Base-by-base conservation (phyloP, 2,797 vertebrate genomes). In the Babyrousa celebensis region DNA sequence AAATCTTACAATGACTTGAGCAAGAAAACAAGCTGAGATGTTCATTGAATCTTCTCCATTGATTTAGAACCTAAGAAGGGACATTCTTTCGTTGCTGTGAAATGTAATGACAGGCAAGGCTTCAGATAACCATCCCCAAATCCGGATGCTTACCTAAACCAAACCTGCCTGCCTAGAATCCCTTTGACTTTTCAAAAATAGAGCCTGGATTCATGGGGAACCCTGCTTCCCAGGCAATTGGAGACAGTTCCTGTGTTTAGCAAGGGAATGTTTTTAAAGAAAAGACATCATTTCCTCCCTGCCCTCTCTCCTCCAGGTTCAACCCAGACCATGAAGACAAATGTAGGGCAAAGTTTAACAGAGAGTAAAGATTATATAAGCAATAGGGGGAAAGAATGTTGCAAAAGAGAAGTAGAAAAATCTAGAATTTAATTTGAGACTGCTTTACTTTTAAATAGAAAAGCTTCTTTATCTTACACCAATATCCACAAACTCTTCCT, bases 61-160 rank as follows among this genome's bases (percentile, higher is more conserved):
- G 85, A 96, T 77, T 96, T 79, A 94, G 92, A 92, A 91, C 6
- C 65, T 36, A 93, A 96, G 85, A 89, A 85, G 77, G 93, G 87
- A 92, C 75, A 79, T 75, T 95, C 96, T 98, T 97, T 97, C 95
- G 97, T 60, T 84, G 40, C 94, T 94, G 91, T 97, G 97, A 98
- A 98, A 97, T 79, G 43, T 67, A 95, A 97, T 78, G 96, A 96
- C 92, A 97, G 89, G 54, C 91, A 92, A 62, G n/a, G 94, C 97
- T 97, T 96, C 96, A 97, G 97, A 98, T 97, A 98, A 97, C 91
- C 54, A 94, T 96, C 92, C 91, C 27, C 85, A 96, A 85, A 95
- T 96, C 98, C 93, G 62, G 96, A 92, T 88, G 60, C 77, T 92
- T 95, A 96, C 97, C 93, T 97, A 67, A 77, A 94, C 36, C 29